phyloP scores from a whole-genome alignment of 2,113 vertebrate genomes.

The Varanus komodoensis region DNA sequence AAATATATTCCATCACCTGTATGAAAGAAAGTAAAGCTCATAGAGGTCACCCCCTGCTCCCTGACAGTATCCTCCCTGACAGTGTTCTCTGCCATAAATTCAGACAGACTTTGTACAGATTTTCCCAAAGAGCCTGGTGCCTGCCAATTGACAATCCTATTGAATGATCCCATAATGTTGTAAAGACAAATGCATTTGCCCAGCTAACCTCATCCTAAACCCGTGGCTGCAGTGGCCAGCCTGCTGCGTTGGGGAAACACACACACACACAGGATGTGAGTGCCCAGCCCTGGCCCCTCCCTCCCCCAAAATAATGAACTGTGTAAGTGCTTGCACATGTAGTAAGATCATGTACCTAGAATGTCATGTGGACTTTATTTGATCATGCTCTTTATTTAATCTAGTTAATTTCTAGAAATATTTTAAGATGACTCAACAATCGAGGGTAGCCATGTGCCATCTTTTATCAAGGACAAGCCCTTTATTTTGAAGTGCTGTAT shows the following conservation, averaged over 20 bases:
- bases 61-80: not conserved
- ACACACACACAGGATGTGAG: no score
- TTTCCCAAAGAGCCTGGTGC: not conserved
- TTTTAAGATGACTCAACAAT: not conserved
- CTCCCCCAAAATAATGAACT: slow-evolving; percentile 5
- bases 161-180: not conserved
- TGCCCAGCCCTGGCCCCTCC: no score
- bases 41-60: no score
- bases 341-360: slow-evolving; percentile 1
- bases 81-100: not conserved
- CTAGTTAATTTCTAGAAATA: not conserved
- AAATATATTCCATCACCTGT: not conserved
- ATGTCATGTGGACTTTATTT: slow-evolving; percentile 1
- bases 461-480: no score
- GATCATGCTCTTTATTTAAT: slow-evolving; percentile 15
- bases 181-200: not conserved
- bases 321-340: slow-evolving; percentile 14
- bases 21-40: not conserved
- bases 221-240: no score
- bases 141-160: not conserved
- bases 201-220: no score
- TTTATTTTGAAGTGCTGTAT: no score
- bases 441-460: no score
- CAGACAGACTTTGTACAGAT: not conserved
- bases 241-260: no score